Evolutionary conservation across 2,113 vertebrate genomes (phyloP).

Genomic region (Pseudolaguvia tuberculata): DNA sequence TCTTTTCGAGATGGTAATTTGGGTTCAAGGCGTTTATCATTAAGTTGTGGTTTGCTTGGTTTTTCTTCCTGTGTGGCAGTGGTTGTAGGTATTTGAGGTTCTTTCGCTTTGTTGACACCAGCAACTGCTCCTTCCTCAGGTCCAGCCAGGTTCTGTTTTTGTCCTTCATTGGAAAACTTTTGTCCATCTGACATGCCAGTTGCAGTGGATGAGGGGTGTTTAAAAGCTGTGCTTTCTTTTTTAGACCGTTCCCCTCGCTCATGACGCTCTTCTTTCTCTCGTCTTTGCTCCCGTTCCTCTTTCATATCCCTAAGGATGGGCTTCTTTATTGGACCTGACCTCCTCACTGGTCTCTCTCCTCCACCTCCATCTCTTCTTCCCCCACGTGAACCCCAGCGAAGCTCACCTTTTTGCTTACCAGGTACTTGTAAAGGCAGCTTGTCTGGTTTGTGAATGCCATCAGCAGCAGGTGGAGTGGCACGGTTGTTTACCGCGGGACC

Average conservation of each 20-base stretch:
- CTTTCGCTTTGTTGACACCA: slow-evolving; percentile 52
- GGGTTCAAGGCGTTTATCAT: slow-evolving; percentile 77
- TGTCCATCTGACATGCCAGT: slow-evolving; percentile 67
- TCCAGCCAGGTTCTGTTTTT: slow-evolving; percentile 54
- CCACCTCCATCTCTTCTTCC: slow-evolving; percentile 80
- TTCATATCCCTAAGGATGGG: slow-evolving; percentile 96
- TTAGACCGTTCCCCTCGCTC: slow-evolving; percentile 74
- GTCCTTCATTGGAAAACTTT: slow-evolving; percentile 56
- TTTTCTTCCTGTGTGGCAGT: slow-evolving; percentile 77
- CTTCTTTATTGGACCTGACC: slow-evolving; percentile 96
- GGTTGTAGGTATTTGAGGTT: slow-evolving; percentile 58
- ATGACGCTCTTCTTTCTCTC: slow-evolving; percentile 81
- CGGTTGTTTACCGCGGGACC: slow-evolving; percentile 55
- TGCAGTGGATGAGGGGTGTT: slow-evolving; percentile 54
- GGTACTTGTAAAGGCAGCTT: slow-evolving; percentile 69
- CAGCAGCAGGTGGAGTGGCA: slow-evolving; percentile 68
- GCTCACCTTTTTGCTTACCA: slow-evolving; percentile 86
- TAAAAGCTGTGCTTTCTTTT: slow-evolving; percentile 66
- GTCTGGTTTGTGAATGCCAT: slow-evolving; percentile 77
- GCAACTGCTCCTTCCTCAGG: slow-evolving; percentile 45
- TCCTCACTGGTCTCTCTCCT: slow-evolving; percentile 80
- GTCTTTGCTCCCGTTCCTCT: slow-evolving; percentile 89
- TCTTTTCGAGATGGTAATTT: slow-evolving; percentile 74
- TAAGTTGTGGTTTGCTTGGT: slow-evolving; percentile 66
- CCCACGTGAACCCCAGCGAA: slow-evolving; percentile 83